phyloP scores from a whole-genome alignment of 2,113 vertebrate species.

The Halcyon senegalensis region DNA sequence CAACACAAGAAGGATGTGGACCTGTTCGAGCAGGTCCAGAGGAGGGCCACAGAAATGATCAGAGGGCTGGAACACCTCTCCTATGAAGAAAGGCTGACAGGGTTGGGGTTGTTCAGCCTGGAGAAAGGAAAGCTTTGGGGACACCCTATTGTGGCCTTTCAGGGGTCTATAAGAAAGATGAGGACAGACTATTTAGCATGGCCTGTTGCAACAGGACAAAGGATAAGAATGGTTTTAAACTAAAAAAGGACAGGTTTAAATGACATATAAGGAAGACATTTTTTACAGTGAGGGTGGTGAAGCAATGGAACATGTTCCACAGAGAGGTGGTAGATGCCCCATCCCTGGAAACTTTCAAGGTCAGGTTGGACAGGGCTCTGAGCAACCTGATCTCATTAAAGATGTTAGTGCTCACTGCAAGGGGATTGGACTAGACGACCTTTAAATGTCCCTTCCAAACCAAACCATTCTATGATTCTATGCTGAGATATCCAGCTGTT shows the following conservation, averaged over 20 bases:
- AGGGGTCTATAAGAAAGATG: background rate
- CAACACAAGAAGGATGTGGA: background rate
- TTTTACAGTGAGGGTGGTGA: background rate
- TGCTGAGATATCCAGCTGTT: background rate
- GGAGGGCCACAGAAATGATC: background rate
- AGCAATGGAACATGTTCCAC: background rate
- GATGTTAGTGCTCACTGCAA: background rate
- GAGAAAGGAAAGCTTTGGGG: background rate
- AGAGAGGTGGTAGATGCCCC: background rate
- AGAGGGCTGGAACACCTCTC: background rate
- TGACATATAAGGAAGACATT: background rate
- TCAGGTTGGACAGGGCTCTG: background rate
- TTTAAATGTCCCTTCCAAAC: background rate
- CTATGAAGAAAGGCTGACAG: background rate
- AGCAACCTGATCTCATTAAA: background rate
- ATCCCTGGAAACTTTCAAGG: background rate
- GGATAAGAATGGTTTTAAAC: background rate
- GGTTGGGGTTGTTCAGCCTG: background rate
- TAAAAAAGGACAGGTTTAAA: background rate
- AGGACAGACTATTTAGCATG: background rate
- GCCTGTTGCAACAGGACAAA: background rate
- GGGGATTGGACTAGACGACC: background rate
- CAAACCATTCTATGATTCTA: background rate
- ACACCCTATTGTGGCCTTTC: background rate
- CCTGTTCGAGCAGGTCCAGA: too few relatives aligned